Conservation (phyloP, 2,113 vertebrate species). For the Toxostoma redivivum region DNA sequence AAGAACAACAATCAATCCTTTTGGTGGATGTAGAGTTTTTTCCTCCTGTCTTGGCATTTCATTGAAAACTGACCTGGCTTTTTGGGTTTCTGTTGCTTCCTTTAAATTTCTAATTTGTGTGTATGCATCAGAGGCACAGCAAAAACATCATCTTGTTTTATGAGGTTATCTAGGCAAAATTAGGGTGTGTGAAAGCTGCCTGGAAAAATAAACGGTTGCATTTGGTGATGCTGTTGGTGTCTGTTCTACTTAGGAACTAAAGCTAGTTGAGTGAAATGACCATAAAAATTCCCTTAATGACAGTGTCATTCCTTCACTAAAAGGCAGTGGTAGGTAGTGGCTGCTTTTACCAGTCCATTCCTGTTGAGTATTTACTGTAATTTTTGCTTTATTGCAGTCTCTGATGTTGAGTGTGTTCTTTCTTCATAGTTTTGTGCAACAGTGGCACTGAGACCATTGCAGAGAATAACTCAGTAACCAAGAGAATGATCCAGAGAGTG, state of each 20-base stretch:
- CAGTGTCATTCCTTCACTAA: background rate
- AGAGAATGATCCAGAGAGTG: background rate
- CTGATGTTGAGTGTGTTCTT: conserved; percentile 19
- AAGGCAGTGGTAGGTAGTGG: background rate
- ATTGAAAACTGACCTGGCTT: background rate
- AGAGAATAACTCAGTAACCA: conserved; percentile 36
- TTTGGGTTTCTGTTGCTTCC: background rate
- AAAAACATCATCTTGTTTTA: background rate
- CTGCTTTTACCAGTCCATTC: background rate
- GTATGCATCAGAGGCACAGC: background rate
- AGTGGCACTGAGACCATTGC: background rate
- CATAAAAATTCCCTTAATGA: background rate
- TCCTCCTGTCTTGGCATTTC: background rate
- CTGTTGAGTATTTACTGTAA: background rate
- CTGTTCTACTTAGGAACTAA: background rate
- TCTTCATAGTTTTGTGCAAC: background rate
- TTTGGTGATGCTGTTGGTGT: background rate
- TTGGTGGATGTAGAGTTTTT: background rate
- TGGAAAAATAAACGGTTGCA: background rate
- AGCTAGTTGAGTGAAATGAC: background rate
- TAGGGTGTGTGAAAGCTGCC: background rate
- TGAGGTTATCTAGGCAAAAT: background rate
- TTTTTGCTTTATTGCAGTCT: background rate
- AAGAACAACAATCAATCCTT: background rate
- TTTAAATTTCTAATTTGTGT: background rate